Conservation (phyloP, 2,888 invertebrate genomes). For the Mactromeris polynyma region DNA sequence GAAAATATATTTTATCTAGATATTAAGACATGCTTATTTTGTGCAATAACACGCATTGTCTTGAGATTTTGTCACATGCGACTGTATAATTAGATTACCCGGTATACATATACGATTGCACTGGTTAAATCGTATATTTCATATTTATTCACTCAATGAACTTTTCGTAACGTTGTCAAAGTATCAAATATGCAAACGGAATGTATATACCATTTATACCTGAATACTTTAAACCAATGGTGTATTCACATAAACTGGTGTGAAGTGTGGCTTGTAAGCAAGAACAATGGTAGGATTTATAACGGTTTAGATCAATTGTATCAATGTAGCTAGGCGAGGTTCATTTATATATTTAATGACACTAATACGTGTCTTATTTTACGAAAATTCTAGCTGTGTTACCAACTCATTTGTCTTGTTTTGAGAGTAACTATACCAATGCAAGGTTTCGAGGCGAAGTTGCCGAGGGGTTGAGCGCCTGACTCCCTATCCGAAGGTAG, state of each 20-base stretch:
- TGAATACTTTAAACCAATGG: background rate
- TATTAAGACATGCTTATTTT: no score
- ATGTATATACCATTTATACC: background rate
- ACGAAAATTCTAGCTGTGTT: background rate
- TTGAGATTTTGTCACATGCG: no score
- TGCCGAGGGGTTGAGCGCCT: no score
- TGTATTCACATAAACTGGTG: background rate
- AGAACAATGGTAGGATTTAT: background rate
- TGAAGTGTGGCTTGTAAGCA: background rate
- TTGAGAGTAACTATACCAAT: no score
- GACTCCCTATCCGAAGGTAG: no score
- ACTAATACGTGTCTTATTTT: background rate
- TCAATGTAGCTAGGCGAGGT: background rate
- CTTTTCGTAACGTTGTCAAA: background rate
- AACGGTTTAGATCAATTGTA: background rate
- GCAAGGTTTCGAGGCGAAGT: no score
- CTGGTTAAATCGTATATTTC: no score
- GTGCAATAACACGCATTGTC: no score
- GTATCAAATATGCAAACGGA: background rate
- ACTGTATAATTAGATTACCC: no score
- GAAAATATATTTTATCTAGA: no score
- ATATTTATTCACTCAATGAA: background rate
- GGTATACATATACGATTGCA: no score
- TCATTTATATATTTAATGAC: slow-evolving; percentile 10
- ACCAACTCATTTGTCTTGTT: background rate